Conservation (phyloP, 2,113 vertebrate species). For the Numida meleagris region DNA sequence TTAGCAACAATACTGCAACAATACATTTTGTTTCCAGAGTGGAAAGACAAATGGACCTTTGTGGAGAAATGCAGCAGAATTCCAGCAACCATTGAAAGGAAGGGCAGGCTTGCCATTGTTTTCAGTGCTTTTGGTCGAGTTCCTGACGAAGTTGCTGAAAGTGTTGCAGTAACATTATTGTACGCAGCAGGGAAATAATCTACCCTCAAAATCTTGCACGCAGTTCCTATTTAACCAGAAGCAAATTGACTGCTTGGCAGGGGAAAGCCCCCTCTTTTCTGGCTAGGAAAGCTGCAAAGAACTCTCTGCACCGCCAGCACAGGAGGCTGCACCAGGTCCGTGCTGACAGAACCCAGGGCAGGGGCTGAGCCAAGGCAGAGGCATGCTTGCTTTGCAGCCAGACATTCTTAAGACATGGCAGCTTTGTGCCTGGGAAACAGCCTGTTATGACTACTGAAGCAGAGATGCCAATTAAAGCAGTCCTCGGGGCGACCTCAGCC, state of each 20-base stretch:
- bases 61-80: constrained; percentile 45
- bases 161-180: constrained; percentile 51
- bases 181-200: constrained; percentile 46
- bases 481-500: neutral
- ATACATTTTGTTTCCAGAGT: constrained; percentile 44
- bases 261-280: neutral
- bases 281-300: neutral
- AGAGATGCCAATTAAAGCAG: constrained; percentile 43
- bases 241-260: constrained; percentile 15
- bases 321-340: neutral
- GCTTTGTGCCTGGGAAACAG: constrained; percentile 29
- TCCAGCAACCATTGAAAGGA: neutral
- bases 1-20: constrained; percentile 45
- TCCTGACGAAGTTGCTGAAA: constrained; percentile 28
- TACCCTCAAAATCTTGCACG: constrained; percentile 3
- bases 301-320: neutral
- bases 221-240: constrained; percentile 15
- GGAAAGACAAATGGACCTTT: constrained; percentile 59
- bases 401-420: constrained; percentile 18
- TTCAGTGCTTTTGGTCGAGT: neutral
- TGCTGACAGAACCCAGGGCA: neutral
- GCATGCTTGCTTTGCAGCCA: neutral
- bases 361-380: neutral
- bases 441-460: constrained; percentile 8
- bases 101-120: constrained; percentile 25